Base-by-base conservation (phyloP, 2,113 vertebrate species). In the Cromileptes altivelis region DNA sequence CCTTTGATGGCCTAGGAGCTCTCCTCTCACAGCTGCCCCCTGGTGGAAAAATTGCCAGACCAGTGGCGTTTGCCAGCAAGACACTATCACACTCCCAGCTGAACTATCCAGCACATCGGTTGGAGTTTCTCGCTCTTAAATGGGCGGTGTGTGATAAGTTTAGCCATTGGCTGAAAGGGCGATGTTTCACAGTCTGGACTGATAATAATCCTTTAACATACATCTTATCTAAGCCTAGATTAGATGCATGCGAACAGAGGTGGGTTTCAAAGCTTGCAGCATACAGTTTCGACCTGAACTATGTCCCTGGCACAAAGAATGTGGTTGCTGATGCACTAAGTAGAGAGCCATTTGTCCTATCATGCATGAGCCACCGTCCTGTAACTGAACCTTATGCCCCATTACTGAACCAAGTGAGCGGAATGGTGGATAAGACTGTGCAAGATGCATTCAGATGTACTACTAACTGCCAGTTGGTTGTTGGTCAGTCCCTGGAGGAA, bases 21-120 rank as follows among this genome's bases (percentile, higher is more conserved):
- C 67, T 86, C 0, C 64, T 85, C 0, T 85, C 85, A 1, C 88
- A 88, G 30, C 6, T 90, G 10, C 85, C 65, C 3, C 55, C 47
- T 33, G 78, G 23, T 49, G 78, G 25, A 1, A 52, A 62, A 1
- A 47, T 73, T 4, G 83, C 73, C 1, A 62, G 78, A 15, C 73
- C 73, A 4, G 76, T 85, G 4, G 73, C 68, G 0, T 86, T 88
- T 40, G 73, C 74, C 1, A 85, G 73, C 13, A 86, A 75, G 37
- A 78, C 73, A 0, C 56, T 86, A 0, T 67, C 27, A 1, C 47
- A 9, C 2, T 57, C 72, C 6, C 78, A 88, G 12, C 42, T 73
- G 25, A 78, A 82, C 30, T 86, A 86, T 10, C 84, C 78, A 9
- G 84, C 69, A 10, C 73, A 76, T 9, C 15, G 15, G 6, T 8